Percentiles rank a stretch among this genome's conserved stretches.
phyloP scores from a whole-genome alignment of 2,797 vertebrate genomes.

The Thripadectes ignobilis region DNA sequence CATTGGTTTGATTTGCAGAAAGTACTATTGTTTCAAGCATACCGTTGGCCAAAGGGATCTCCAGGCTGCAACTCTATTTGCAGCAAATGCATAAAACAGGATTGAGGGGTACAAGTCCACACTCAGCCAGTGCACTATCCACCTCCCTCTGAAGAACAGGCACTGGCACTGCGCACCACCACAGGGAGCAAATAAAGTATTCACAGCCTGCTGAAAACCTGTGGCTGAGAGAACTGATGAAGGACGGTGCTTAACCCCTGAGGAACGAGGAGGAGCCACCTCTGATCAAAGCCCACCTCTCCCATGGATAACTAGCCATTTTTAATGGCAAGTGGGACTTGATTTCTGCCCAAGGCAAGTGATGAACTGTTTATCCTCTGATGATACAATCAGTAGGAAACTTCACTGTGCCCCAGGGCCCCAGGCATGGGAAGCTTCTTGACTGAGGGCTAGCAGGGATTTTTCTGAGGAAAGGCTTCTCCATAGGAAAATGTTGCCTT shows the following conservation, averaged over 20 bases:
- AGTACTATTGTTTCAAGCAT: not conserved
- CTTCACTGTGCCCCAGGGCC: not conserved
- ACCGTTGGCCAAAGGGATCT: not conserved
- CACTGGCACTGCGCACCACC: not conserved
- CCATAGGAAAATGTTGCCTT: conserved; percentile 4
- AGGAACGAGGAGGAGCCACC: not conserved
- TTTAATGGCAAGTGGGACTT: not conserved
- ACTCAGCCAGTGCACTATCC: not conserved
- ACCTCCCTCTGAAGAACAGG: not conserved
- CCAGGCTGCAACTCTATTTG: not conserved
- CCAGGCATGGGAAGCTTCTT: not conserved
- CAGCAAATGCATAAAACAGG: not conserved
- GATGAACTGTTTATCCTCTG: not conserved
- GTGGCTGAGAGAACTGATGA: not conserved
- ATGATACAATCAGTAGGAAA: not conserved
- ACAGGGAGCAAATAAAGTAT: not conserved
- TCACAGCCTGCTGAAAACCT: not conserved
- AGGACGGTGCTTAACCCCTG: not conserved
- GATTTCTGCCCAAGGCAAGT: not conserved
- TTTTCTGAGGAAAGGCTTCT: not conserved
- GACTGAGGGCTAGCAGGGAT: not conserved
- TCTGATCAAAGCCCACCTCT: not conserved
- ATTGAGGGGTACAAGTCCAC: not conserved
- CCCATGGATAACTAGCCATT: accelerated
- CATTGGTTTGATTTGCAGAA: not conserved